Evolutionary conservation across 92 coral and sea anemone genomes (phyloP).

Genomic region (Porites lobata): DNA sequence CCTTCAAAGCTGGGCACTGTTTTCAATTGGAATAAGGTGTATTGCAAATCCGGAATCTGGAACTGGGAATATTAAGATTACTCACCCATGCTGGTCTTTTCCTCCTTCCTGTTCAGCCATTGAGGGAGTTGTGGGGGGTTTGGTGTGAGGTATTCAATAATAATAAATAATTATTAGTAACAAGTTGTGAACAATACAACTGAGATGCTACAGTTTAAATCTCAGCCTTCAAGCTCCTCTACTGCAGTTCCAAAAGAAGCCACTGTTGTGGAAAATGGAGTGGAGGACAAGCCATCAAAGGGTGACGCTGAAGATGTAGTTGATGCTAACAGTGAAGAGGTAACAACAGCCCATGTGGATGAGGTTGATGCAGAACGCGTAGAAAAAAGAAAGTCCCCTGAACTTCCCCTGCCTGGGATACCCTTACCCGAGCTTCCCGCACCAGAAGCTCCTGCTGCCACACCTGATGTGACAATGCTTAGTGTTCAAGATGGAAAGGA

Average conservation of each 20-base stretch:
- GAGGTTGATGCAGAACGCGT: neutral
- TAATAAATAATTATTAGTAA: neutral
- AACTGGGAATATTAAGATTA: too few species aligned
- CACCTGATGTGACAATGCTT: constrained; percentile 4
- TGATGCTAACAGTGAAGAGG: neutral
- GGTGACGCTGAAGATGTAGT: neutral
- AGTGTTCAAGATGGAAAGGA: neutral
- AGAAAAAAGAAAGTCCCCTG: constrained; percentile 26
- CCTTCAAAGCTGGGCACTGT: too few species aligned
- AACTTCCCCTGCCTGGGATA: constrained; percentile 9
- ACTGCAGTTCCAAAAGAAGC: neutral
- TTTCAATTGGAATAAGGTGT: too few species aligned
- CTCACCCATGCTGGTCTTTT: too few species aligned
- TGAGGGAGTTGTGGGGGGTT: too few species aligned
- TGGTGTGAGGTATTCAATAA: too few species aligned
- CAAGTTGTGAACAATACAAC: neutral
- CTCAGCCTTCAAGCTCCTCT: neutral
- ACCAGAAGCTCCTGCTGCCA: neutral
- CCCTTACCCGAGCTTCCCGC: constrained; percentile 6
- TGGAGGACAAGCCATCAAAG: neutral
- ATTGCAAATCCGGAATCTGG: too few species aligned
- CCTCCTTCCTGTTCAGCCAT: too few species aligned
- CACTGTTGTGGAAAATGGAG: constrained; percentile 36
- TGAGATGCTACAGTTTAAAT: too few species aligned
- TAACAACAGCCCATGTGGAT: neutral